phyloP scores from a whole-genome alignment of 2,888 invertebrate species.

The Carabus problematicus region DNA sequence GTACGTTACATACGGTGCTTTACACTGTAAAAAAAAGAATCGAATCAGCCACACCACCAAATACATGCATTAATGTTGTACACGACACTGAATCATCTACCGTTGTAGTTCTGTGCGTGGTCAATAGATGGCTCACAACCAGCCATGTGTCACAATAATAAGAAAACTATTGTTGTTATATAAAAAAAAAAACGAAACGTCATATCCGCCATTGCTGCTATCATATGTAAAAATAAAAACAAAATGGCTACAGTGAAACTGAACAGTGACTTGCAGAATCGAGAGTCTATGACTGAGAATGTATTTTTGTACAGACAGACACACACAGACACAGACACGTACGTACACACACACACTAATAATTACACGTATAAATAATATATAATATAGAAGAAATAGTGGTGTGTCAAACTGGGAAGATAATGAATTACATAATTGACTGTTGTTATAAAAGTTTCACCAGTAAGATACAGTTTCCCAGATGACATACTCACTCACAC shows the following conservation, averaged over 20 bases:
- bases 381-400: not conserved
- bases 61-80: no score
- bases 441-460: constrained; percentile 6
- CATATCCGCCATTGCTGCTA: constrained; percentile 37
- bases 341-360: not conserved
- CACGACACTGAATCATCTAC: not conserved
- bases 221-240: not conserved
- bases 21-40: constrained; percentile 1
- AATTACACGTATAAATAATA: no score
- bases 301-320: constrained; percentile 41
- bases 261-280: constrained; percentile 33
- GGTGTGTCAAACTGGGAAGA: constrained; percentile 34
- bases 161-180: not conserved
- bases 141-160: constrained; percentile 12
- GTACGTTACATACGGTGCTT: no score
- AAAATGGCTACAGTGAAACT: constrained; percentile 24
- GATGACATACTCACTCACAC: not conserved
- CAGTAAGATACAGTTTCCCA: not conserved
- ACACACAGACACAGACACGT: not conserved
- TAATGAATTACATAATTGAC: constrained; percentile 27
- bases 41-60: constrained; percentile 1
- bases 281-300: constrained; percentile 35
- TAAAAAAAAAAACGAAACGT: constrained; percentile 28
- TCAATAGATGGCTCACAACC: constrained; percentile 28
- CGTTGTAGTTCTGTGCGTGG: not conserved